phyloP scores from a whole-genome alignment of 2,113 vertebrate species.

The Eurypyga helias region DNA sequence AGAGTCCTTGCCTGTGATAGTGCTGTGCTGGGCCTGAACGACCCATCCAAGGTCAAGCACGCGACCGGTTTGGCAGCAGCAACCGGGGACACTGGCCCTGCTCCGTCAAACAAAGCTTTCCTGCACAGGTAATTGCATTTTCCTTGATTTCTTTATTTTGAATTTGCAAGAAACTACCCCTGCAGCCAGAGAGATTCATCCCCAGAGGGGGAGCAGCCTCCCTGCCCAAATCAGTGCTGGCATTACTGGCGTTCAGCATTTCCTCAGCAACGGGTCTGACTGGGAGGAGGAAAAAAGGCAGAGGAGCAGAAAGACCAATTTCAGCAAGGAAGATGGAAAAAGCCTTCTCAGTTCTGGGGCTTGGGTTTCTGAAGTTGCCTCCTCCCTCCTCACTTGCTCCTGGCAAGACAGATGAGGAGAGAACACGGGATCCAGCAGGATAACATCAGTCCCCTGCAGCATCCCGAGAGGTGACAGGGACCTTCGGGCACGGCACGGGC shows the following conservation, averaged over 20 bases:
- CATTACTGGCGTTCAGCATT: neutral
- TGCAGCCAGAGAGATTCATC: neutral
- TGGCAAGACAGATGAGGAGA: neutral
- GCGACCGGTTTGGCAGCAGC: neutral
- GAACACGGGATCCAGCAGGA: neutral
- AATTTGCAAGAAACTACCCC: neutral
- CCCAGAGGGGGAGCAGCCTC: neutral
- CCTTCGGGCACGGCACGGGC: accelerated
- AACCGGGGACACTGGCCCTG: neutral
- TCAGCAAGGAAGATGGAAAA: neutral
- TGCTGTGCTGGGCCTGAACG: neutral
- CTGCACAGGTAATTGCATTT: neutral
- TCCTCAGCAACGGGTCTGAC: neutral
- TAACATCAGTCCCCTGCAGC: neutral
- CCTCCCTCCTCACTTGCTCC: neutral
- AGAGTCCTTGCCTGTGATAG: neutral
- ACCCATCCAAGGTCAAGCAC: neutral
- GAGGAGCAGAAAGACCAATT: neutral
- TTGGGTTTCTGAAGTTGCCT: neutral
- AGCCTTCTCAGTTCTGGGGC: neutral
- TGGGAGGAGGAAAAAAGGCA: neutral
- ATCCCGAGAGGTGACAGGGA: neutral
- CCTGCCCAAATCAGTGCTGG: accelerated
- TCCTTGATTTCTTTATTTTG: neutral
- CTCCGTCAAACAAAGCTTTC: neutral